Base-by-base conservation (phyloP, 2,797 vertebrate genomes). In the Danio jaintianensis region DNA sequence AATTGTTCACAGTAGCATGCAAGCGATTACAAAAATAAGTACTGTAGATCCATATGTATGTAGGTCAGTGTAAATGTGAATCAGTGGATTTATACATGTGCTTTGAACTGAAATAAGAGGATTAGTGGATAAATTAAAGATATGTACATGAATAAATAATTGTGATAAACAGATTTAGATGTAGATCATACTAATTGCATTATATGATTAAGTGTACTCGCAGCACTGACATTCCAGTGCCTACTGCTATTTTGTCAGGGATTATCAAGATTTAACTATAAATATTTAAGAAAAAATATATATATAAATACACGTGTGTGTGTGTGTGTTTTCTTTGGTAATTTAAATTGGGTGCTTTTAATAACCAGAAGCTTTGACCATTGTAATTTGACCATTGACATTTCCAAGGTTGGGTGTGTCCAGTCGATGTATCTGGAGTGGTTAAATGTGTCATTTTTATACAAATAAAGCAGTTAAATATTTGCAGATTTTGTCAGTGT, bases 91-190 rank as follows among this genome's bases (percentile, higher is more conserved):
- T 58, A 4, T 75, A 50, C 36, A 43, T 50, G 16, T 64, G 36
- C 5, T 53, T 53, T 29, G 5, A 52, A 43, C 4, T 4, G 16
- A 53, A 42, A 52, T 42, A 53, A 62, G 11, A 47, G 15, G 15
- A 20, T 62, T n/a, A 48, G 2, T 3, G 7, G n/a, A 73, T 45
- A 0, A 73, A 59, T 73, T 7, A 12, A 59, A 36, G 18, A 72
- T 74, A 61, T 40, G 16, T 9, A 38, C 43, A 50, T 20, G 11
- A 40, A 75, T 20, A 62, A 75, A 75, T 62, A 20, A 11, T 10
- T 50, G 16, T 20, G 29, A 20, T 40, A 15, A 18, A 15, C 10
- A 62, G 10, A 61, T 63, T 38, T 18, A 63, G 29, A 63, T 48
- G 2, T 48, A 20, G 20, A 75, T 36, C 5, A 0, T 16, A 22